A percentile compares a stretch with the other conserved stretches of the same genome.
Evolutionary conservation across 2,888 invertebrate genomes (phyloP).

Genomic region (Eilema depressum): DNA sequence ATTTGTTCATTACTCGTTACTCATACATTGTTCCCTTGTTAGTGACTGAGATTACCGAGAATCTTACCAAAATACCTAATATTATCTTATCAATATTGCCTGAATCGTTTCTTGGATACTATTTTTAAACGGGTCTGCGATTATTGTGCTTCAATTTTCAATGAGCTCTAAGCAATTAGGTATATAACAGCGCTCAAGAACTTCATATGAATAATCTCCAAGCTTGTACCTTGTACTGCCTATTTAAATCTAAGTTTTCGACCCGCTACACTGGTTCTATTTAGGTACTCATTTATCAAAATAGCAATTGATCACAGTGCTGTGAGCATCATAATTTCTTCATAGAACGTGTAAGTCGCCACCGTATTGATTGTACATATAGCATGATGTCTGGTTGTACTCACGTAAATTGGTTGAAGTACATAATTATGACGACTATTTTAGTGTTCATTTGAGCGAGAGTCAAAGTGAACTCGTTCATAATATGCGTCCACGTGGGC

Average conservation of each 20-base stretch:
- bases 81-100: neutral
- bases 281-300: neutral
- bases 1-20: slow-evolving; percentile 2
- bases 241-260: neutral
- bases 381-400: slow-evolving; percentile 2
- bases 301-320: slow-evolving; percentile 7
- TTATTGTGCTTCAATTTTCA: neutral
- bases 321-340: slow-evolving; percentile 9
- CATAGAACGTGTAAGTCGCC: neutral
- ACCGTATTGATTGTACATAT: neutral
- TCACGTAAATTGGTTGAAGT: neutral
- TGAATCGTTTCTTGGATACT: neutral
- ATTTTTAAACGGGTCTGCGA: neutral
- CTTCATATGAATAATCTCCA: neutral
- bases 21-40: neutral
- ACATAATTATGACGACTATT: slow-evolving; percentile 9
- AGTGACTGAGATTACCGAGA: slow-evolving; percentile 1
- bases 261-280: neutral
- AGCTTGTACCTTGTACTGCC: no score
- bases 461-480: slow-evolving; percentile 27
- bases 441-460: slow-evolving; percentile 14
- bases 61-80: slow-evolving; percentile 8
- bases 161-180: neutral
- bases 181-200: neutral
- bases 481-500: slow-evolving; percentile 33